Conservation (phyloP, 1,140 invertebrate species). For the Euwallacea fornicatus region DNA sequence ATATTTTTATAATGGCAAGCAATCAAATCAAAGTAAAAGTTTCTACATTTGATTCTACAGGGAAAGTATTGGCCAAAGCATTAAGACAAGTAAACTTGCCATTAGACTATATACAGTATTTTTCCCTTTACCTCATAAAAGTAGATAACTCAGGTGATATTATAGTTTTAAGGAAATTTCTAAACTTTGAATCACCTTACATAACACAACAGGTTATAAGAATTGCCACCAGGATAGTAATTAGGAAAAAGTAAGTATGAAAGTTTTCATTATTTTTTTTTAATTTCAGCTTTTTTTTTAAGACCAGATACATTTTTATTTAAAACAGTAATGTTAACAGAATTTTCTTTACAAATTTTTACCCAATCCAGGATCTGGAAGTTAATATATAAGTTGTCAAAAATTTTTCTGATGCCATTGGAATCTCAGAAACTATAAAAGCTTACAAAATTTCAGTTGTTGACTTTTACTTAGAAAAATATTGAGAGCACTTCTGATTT, state of each 20-base stretch:
- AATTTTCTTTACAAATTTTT: neutral
- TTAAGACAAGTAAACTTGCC: conserved; percentile 76
- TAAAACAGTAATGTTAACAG: neutral
- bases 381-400: no score
- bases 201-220: conserved; percentile 75
- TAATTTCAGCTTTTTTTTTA: no score
- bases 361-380: neutral
- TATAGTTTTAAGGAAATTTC: conserved; percentile 80
- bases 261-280: no score
- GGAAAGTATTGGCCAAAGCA: conserved; percentile 77
- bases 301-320: no score
- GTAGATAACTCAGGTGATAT: conserved; percentile 73
- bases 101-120: conserved; percentile 78
- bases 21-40: conserved; percentile 81
- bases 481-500: no score
- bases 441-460: no score
- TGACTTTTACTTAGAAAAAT: no score
- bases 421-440: no score
- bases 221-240: conserved; percentile 64
- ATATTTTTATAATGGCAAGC: conserved; percentile 83
- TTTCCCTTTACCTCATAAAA: conserved; percentile 83
- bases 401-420: no score
- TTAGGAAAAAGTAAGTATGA: conserved; percentile 69
- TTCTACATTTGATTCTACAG: conserved; percentile 79
- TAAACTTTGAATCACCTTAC: conserved; percentile 95